Conservation (phyloP, 2,113 vertebrate genomes). For the Apodemus speciosus region DNA sequence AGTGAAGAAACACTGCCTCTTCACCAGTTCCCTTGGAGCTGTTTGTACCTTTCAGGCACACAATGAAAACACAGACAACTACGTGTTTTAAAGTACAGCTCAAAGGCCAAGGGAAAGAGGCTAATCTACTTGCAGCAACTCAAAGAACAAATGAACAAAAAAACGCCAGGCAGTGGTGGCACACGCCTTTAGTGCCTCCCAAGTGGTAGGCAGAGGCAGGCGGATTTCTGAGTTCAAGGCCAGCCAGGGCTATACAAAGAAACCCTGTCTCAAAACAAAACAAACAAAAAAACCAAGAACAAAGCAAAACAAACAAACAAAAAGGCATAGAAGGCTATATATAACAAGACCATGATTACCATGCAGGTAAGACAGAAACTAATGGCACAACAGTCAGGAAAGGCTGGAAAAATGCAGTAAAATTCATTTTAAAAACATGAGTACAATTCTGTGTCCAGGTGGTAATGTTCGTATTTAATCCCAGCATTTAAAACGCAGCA, state of each 20-base stretch:
- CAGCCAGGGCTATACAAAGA: no score
- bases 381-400: neutral
- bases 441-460: neutral
- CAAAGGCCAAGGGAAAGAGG: neutral
- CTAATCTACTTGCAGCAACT: conserved; percentile 13
- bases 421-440: neutral
- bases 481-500: neutral
- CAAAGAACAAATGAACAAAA: no score
- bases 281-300: neutral
- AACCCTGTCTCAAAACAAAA: neutral
- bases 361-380: neutral
- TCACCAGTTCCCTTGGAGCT: neutral
- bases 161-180: no score
- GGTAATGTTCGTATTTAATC: no score
- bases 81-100: neutral
- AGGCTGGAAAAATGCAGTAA: neutral
- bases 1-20: neutral
- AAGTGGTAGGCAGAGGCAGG: no score
- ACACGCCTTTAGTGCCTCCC: no score
- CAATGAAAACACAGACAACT: neutral
- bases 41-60: conserved; percentile 10
- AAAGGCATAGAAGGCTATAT: neutral
- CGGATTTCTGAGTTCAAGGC: no score
- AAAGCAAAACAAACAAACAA: neutral
- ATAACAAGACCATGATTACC: conserved; percentile 2